phyloP scores from a whole-genome alignment of 2,797 vertebrate species.

The Epinephelus coioides region DNA sequence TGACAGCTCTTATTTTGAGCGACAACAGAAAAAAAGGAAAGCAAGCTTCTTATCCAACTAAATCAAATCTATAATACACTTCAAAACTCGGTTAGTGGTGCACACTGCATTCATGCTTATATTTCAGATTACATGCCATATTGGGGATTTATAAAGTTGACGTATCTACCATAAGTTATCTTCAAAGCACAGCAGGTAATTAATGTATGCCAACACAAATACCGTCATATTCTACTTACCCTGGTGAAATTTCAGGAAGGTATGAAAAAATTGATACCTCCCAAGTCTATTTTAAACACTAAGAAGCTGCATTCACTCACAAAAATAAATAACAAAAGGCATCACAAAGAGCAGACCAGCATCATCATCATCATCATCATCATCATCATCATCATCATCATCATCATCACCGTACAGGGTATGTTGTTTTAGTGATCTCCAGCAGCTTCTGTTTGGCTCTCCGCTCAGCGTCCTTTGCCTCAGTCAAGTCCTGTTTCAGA shows the following conservation, averaged over 20 bases:
- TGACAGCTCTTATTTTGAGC: background rate
- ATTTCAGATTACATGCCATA: background rate
- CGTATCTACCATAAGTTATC: too few species aligned
- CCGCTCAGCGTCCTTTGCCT: conserved; percentile 92
- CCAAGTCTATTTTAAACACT: too few species aligned
- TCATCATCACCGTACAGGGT: conserved; percentile 77
- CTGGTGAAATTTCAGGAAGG: too few species aligned
- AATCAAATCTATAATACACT: background rate
- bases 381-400: background rate
- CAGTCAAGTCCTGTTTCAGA: conserved; percentile 93
- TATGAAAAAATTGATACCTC: too few species aligned
- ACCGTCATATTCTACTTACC: too few species aligned
- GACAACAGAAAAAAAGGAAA: background rate
- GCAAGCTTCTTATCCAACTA: background rate
- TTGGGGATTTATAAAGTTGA: background rate
- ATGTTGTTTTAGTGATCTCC: conserved; percentile 90
- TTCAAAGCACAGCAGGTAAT: too few species aligned
- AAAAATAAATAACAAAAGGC: too few species aligned
- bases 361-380: too few species aligned
- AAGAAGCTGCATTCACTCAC: too few species aligned
- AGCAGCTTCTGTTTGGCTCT: conserved; percentile 92
- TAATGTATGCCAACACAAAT: too few species aligned
- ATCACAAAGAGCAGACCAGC: too few species aligned
- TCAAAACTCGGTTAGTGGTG: background rate
- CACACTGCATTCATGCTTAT: background rate